Percentiles rank a stretch among this genome's conserved stretches.
These are phyloP conservation scores for Capreolus pygargus DNA, from an alignment of 2,113 vertebrate genomes.

Conservation along the genomic window DNA sequence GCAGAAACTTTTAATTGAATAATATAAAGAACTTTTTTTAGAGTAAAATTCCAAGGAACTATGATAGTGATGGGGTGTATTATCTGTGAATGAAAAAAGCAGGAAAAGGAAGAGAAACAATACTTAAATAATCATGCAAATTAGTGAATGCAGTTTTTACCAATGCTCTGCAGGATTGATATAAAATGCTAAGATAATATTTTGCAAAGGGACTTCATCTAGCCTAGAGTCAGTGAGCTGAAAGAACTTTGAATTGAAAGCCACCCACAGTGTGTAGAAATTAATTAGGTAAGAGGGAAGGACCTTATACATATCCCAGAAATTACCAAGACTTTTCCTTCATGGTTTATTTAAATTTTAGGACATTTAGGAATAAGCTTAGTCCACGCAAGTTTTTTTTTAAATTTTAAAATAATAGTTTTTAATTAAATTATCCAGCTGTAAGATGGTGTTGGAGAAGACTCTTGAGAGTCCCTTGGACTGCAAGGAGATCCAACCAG, in stretches of 20 bases:
- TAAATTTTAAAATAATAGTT: not conserved
- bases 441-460: not conserved
- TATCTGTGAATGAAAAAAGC: not conserved
- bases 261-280: not conserved
- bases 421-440: not conserved
- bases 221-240: not conserved
- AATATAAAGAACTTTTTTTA: not conserved
- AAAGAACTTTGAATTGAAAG: not conserved
- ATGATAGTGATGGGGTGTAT: not conserved
- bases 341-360: not conserved
- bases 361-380: not conserved
- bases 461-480: too few relatives aligned
- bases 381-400: not conserved
- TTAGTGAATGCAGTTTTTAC: not conserved
- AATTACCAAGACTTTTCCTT: not conserved
- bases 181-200: not conserved
- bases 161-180: not conserved
- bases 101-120: not conserved
- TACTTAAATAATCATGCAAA: not conserved
- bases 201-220: not conserved
- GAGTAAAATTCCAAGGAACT: not conserved
- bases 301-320: not conserved
- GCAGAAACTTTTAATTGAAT: not conserved
- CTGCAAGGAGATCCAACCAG: too few relatives aligned
- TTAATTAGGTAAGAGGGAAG: not conserved